Evolutionary conservation across 1,140 invertebrate species (phyloP).

Genomic region (Bombyx mori): DNA sequence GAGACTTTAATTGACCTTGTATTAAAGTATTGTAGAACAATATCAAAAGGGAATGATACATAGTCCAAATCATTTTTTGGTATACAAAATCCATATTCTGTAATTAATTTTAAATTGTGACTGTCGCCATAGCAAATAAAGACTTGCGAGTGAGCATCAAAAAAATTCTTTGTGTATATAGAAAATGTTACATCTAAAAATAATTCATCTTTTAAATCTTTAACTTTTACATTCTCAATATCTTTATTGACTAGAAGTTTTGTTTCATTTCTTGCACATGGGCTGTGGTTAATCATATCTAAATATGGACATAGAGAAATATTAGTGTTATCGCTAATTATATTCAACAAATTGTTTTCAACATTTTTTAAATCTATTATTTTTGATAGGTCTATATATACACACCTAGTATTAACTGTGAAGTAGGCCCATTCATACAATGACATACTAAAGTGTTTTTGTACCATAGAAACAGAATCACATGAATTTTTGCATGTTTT

Average conservation of each 20-base stretch:
- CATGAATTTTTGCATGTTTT: conserved; percentile 28
- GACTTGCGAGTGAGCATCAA: conserved; percentile 74
- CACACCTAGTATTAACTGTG: conserved; percentile 81
- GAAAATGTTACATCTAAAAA: conserved; percentile 58
- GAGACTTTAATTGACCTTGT: conserved; percentile 35
- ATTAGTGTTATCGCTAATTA: conserved; percentile 70
- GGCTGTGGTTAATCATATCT: conserved; percentile 82
- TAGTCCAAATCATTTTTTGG: conserved; percentile 75
- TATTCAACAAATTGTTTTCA: conserved; percentile 35
- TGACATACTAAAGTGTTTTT: conserved; percentile 49
- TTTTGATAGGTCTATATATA: conserved; percentile 70
- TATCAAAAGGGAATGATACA: conserved; percentile 67
- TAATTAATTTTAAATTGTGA: conserved; percentile 77
- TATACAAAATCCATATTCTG: conserved; percentile 82
- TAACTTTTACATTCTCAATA: conserved; percentile 62
- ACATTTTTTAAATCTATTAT: conserved; percentile 44
- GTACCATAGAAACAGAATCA: conserved; percentile 27
- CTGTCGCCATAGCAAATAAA: conserved; percentile 85
- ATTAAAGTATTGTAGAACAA: conserved; percentile 48
- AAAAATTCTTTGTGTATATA: conserved; percentile 73
- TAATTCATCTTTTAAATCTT: conserved; percentile 38
- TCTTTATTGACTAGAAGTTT: conserved; percentile 58
- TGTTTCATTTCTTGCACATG: conserved; percentile 69
- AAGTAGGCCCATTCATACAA: conserved; percentile 77
- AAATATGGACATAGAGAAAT: conserved; percentile 83